Conservation (phyloP, 1,140 invertebrate species). For the Acromyrmex heyeri region DNA sequence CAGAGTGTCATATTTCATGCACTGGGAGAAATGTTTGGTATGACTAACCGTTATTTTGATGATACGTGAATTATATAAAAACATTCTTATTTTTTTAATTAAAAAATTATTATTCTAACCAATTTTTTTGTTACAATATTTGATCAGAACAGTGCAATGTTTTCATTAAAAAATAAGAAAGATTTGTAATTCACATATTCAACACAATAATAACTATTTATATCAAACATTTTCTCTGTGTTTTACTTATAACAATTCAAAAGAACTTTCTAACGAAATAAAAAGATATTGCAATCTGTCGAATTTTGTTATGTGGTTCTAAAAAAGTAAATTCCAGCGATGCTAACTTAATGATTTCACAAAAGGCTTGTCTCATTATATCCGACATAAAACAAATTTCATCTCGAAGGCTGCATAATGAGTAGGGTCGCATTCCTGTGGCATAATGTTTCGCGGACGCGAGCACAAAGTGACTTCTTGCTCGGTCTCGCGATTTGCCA, state of each 20-base stretch:
- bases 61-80: no score
- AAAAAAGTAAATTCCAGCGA: not conserved
- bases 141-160: no score
- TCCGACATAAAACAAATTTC: constrained; percentile 12
- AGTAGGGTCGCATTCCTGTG: constrained; percentile 72
- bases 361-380: constrained; percentile 5
- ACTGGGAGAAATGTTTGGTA: no score
- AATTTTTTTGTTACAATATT: no score
- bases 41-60: no score
- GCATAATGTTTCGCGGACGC: constrained; percentile 72
- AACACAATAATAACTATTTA: no score
- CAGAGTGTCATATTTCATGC: not conserved
- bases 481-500: constrained; percentile 70
- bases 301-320: not conserved
- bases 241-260: not conserved
- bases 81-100: no score
- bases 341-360: not conserved
- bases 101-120: no score
- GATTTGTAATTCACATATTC: no score
- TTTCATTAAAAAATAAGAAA: no score
- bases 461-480: constrained; percentile 68
- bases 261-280: not conserved
- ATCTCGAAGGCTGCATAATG: constrained; percentile 61
- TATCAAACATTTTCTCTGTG: no score
- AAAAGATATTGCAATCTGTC: not conserved